Base-by-base conservation (phyloP, 2,888 invertebrate genomes). In the Chaetoderma sp. region DNA sequence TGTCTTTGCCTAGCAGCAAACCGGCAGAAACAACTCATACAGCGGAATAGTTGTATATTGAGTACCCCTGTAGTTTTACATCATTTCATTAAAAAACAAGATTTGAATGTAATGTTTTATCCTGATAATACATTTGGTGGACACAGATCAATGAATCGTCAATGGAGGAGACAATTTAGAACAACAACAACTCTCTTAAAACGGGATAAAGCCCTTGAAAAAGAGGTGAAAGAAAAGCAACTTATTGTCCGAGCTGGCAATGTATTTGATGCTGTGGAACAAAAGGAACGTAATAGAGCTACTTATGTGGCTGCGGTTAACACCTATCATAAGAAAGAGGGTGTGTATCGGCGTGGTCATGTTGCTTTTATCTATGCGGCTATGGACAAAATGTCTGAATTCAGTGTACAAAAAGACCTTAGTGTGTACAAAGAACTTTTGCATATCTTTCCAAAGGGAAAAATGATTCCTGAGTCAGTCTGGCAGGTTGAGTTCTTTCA, bases 321-420 rank as follows among this genome's bases (percentile, higher is more conserved):
- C 74, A 90, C 92, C 68, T 98, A 93, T 81, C 89, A 91, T 76
- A 89, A 89, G 2, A 74, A 78, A 30, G 89, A 90, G 45, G 92
- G 92, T 74, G 89, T 89, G 0, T 90, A 92, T 77, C 89, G 93
- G 68, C 89, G 93, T 65, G 96, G 95, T 47, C 95, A 96, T 85
- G 94, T 96, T 0, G 96, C 97, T 80, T 99, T 99, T 86, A 95
- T 99, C 76, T 93, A 94, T 83, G 91, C 94, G 0, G 96, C 97
- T 0, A 86, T 98, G 68, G 91, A 91, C 61, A 90, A 93, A 80
- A 94, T 99, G 94, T 91, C 94, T 73, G 92, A 93, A 63, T 98
- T 93, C 86, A 94, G 93, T 0, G 95, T 97, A 0, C 91, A 95
- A 60, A 92, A 92, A 82, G 97, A 88, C 71, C 60, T 88, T 33